These are phyloP conservation scores for Limanda limanda DNA, from an alignment of 2,113 vertebrate species.

Conservation along the genomic window DNA sequence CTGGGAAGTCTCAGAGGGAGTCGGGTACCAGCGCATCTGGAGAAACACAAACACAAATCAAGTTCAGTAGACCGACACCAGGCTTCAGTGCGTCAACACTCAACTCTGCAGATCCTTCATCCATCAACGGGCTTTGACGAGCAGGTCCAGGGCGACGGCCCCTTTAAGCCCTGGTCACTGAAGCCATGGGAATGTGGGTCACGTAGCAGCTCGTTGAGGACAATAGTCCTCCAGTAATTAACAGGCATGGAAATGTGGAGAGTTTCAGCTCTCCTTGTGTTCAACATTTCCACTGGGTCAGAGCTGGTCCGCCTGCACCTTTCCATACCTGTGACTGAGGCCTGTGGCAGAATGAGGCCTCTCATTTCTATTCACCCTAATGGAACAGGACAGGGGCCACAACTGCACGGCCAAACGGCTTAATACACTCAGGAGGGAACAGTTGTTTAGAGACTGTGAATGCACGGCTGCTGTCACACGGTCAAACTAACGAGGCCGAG, in stretches of 20 bases:
- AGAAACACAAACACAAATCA: slow-evolving; percentile 69
- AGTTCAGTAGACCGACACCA: slow-evolving; percentile 54
- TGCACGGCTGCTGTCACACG: not conserved
- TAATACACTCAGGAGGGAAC: not conserved
- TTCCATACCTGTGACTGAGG: slow-evolving; percentile 44
- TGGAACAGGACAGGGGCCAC: slow-evolving; percentile 5
- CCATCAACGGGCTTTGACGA: slow-evolving; percentile 1
- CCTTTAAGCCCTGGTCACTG: slow-evolving; percentile 60
- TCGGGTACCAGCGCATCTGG: slow-evolving; percentile 98
- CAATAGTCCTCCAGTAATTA: slow-evolving; percentile 66
- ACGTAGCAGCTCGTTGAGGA: slow-evolving; percentile 55
- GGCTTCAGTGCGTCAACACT: slow-evolving; percentile 17
- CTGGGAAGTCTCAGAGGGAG: slow-evolving; percentile 91
- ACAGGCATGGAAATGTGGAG: slow-evolving; percentile 61
- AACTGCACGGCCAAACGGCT: not conserved
- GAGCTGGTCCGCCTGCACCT: slow-evolving; percentile 33
- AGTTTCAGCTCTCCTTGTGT: slow-evolving; percentile 32
- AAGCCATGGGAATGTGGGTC: slow-evolving; percentile 69
- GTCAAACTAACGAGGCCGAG: not conserved
- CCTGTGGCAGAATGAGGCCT: slow-evolving; percentile 12
- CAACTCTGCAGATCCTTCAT: slow-evolving; percentile 16
- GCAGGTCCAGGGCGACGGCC: slow-evolving; percentile 35
- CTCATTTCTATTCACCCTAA: not conserved
- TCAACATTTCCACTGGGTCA: slow-evolving; percentile 58
- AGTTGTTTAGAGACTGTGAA: slow-evolving; percentile 17